Base-by-base conservation (phyloP, 2,113 vertebrate species). In the Hydrochoerus hydrochaeris region DNA sequence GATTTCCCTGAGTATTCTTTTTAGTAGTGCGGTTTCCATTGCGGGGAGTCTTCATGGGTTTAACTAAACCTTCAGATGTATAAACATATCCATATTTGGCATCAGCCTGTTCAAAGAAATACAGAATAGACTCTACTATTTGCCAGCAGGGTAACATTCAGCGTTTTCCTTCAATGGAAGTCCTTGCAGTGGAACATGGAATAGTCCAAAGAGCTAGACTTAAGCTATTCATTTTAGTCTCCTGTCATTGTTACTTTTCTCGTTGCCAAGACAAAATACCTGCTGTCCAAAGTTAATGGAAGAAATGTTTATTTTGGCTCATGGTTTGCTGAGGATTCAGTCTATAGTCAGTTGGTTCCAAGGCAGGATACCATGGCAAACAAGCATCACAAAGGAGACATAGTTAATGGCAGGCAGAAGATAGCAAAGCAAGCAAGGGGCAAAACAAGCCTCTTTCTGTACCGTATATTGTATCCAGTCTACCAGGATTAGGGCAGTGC, bases 1-100 rank as follows among this genome's bases (percentile, higher is more conserved):
- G 10, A 65, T 92, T 95, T 91, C 57, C 73, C 46, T 65, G 26
- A 26, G 35, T 85, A 44, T 85, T 65, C n/a, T 87, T 95, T 84
- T 71, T 26, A 63, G 82, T 30, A 88, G 16, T 16, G 7, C 46
- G 73, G 7, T 32, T 91, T 44, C 60, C n/a, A 54, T n/a, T n/a
- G n/a, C 54, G 83, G 22, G 41, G 65, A 22, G 28, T 88, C 69
- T 95, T 91, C 60, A 87, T 54, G 75, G 30, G 44, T 46, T 93
- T 80, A 54, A 60, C 8, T 41, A 90, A 95, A 83, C 17, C 22
- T 85, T 69, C n/a, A 82, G 4, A 69, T 54, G 62, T 52, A 63
- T 78, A 78, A 83, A 78, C 78, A 19, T 60, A 62, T 19, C 58
- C 41, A 6, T 49, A 52, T 87, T 60, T 75, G 30, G 35, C 41